phyloP scores from a whole-genome alignment of 2,888 invertebrate genomes.

The Disparrhopalites patrizii region DNA sequence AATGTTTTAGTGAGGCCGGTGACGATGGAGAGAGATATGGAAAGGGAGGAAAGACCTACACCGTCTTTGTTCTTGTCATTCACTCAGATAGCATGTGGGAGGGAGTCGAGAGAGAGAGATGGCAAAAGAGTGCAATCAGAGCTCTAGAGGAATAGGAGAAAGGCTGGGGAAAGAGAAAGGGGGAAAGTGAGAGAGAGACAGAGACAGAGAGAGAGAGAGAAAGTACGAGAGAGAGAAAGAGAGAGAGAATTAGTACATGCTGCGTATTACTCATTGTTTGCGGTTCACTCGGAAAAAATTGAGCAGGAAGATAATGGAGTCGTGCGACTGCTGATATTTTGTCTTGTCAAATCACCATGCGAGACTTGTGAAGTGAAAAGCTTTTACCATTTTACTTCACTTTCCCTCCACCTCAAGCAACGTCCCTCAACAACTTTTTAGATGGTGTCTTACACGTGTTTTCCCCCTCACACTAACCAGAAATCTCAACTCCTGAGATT shows the following conservation, averaged over 20 bases:
- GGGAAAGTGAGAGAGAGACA: slow-evolving; percentile 18
- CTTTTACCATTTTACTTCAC: background rate
- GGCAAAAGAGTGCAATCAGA: background rate
- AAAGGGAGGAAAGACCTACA: slow-evolving; percentile 4
- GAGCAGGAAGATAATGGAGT: slow-evolving; percentile 20
- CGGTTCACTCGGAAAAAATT: slow-evolving; percentile 28
- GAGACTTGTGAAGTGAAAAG: background rate
- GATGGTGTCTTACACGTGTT: too few species aligned
- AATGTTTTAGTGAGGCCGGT: background rate
- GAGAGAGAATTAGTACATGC: slow-evolving; percentile 14
- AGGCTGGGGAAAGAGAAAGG: background rate
- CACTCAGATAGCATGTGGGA: background rate
- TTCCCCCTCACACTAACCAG: too few species aligned
- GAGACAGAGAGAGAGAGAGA: too few species aligned
- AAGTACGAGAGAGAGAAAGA: too few species aligned
- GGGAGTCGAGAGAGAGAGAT: background rate
- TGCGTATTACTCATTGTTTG: slow-evolving; percentile 29
- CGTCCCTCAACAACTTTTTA: too few species aligned
- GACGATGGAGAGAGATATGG: too few species aligned
- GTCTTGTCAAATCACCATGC: slow-evolving; percentile 29
- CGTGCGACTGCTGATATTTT: slow-evolving; percentile 27
- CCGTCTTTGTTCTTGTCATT: slow-evolving; percentile 10
- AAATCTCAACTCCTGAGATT: too few species aligned
- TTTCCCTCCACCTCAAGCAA: background rate
- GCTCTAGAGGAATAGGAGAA: background rate